phyloP scores from a whole-genome alignment of 2,797 vertebrate species.

The Typhlichthys eigenmanni region DNA sequence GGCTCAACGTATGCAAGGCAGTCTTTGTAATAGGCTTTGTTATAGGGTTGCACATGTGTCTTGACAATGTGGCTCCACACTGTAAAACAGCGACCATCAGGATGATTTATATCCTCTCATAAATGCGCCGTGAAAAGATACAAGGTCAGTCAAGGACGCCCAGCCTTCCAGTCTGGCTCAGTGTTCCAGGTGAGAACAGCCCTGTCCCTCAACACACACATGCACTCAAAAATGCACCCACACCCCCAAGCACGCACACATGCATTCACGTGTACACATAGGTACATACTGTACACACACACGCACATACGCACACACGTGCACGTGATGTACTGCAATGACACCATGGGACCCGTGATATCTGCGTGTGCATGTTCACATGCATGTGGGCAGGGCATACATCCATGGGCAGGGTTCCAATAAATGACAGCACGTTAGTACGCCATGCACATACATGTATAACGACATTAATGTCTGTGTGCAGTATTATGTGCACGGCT shows the following conservation, averaged over 20 bases:
- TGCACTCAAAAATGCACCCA: constrained; percentile 12
- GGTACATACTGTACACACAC: constrained; percentile 11
- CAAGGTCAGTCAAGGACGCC: constrained; percentile 80
- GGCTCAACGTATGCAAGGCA: constrained; percentile 39
- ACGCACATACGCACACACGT: constrained; percentile 1
- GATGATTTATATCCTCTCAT: constrained; percentile 76
- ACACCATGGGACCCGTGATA: constrained; percentile 50
- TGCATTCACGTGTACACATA: constrained; percentile 2
- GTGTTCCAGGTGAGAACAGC: constrained; percentile 59
- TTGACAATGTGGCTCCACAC: constrained; percentile 65
- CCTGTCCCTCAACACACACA: constrained; percentile 52
- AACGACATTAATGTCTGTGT: constrained; percentile 14
- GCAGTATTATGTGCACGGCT: constrained; percentile 30
- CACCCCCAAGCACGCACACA: constrained; percentile 4
- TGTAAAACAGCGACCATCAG: constrained; percentile 66
- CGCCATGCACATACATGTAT: constrained; percentile 2
- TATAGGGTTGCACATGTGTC: constrained; percentile 58
- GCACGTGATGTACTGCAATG: constrained; percentile 56
- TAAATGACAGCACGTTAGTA: constrained; percentile 15
- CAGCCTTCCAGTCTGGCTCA: constrained; percentile 55
- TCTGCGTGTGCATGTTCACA: constrained; percentile 19
- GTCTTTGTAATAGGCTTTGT: constrained; percentile 59
- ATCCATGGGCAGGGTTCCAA: constrained; percentile 1
- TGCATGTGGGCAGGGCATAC: constrained; percentile 29
- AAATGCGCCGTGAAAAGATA: constrained; percentile 72